Percentiles rank a stretch among this genome's conserved stretches.
phyloP scores from a whole-genome alignment of 2,888 invertebrate species.

The Rhogogaster chlorosoma region DNA sequence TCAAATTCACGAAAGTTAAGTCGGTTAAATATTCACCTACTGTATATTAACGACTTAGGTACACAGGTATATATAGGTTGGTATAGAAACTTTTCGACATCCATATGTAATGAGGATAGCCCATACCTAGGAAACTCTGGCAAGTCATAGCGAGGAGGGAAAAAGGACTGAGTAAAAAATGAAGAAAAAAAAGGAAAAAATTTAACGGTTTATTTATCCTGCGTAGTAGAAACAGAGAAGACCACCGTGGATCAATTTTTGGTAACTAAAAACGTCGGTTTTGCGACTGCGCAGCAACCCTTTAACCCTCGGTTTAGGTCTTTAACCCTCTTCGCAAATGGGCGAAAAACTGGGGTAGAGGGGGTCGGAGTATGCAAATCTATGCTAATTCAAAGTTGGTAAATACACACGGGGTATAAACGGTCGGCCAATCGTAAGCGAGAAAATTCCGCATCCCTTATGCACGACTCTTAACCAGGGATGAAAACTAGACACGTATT shows the following conservation, averaged over 20 bases:
- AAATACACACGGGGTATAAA: slow-evolving; percentile 24
- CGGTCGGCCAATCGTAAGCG: slow-evolving; percentile 24
- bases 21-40: too few species aligned
- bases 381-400: slow-evolving; percentile 28
- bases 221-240: not conserved
- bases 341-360: not conserved
- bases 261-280: not conserved
- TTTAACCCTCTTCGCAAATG: slow-evolving; percentile 2
- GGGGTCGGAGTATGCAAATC: slow-evolving; percentile 18
- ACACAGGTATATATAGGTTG: too few species aligned
- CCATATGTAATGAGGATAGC: too few species aligned
- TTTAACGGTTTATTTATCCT: not conserved
- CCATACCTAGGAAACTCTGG: too few species aligned
- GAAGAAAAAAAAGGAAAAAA: not conserved
- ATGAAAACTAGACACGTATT: too few species aligned
- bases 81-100: too few species aligned
- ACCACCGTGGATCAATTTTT: not conserved
- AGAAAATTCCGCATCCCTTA: slow-evolving; percentile 16
- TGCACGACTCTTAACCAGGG: not conserved
- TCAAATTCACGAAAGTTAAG: too few species aligned
- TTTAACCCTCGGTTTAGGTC: not conserved
- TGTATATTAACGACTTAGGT: too few species aligned
- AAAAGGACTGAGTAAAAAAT: not conserved
- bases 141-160: too few species aligned
- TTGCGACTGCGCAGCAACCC: slow-evolving; percentile 16